Evolutionary conservation across 2,113 vertebrate genomes (phyloP).

Genomic region (Phrynosoma platyrhinos): DNA sequence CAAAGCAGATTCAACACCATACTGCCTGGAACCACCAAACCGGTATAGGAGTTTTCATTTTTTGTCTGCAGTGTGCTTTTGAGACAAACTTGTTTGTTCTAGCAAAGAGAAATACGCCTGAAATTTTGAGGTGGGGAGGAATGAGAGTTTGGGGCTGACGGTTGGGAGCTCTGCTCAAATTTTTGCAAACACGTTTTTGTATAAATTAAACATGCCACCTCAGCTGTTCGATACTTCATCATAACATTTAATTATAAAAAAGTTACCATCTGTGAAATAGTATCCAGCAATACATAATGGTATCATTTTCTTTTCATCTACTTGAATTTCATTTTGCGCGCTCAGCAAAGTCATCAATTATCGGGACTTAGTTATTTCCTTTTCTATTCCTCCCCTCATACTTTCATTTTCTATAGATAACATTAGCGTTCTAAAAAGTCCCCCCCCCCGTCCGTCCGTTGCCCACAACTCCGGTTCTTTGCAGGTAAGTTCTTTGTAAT

Average conservation of each 20-base stretch:
- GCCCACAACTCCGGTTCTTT: background rate
- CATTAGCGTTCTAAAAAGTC: background rate
- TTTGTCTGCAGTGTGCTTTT: too few species aligned
- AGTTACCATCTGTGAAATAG: slow-evolving; percentile 44
- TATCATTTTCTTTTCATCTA: slow-evolving; percentile 36
- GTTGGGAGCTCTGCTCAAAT: background rate
- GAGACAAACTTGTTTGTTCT: too few species aligned
- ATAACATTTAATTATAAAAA: slow-evolving; percentile 41
- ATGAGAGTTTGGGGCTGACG: too few species aligned
- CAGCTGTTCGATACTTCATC: slow-evolving; percentile 41
- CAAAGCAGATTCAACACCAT: too few species aligned
- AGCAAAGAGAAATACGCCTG: background rate
- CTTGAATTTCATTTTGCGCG: slow-evolving; percentile 36
- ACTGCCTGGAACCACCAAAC: too few species aligned
- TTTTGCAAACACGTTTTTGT: background rate
- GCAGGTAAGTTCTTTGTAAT: background rate
- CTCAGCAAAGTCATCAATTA: slow-evolving; percentile 40
- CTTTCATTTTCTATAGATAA: slow-evolving; percentile 1
- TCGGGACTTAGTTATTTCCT: slow-evolving; percentile 14
- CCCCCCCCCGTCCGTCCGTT: background rate
- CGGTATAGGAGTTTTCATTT: too few species aligned
- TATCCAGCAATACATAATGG: slow-evolving; percentile 27
- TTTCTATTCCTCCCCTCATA: background rate
- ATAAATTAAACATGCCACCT: slow-evolving; percentile 34
- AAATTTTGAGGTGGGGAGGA: background rate